Evolutionary conservation across 2,797 vertebrate genomes (phyloP), one percentile per base, ranked within the genome.

Genomic region (Podarcis lilfordi): DNA sequence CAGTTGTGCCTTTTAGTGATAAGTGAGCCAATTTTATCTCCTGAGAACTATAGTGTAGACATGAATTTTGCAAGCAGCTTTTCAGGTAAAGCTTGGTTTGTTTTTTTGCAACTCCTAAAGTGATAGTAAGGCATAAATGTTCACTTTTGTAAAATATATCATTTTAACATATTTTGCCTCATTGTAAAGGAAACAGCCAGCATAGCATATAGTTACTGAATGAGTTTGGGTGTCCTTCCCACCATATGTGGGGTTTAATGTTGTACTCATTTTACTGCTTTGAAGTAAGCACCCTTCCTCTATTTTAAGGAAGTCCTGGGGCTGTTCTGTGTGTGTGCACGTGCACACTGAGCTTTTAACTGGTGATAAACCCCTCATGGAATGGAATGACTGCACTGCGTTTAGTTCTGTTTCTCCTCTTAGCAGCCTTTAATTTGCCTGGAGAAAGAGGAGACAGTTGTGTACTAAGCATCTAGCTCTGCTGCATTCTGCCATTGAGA

Each of bases 401-500:
- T 50, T 45, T 64, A 23, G 61, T 64, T 23, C 10, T 35, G 37
- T 50, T 40, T 72, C 11, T 43, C 61, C 71, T 10, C 27, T 75
- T 87, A 8, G 21, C 79, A 2, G 2, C 59, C 0, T 77, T 82
- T n/a, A 72, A 64, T 79, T 55, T 77, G 59, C 86, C 78, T 89
- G 75, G 15, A 88, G 89, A 84, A 0, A 0, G 69, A 83, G 77
- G 75, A 0, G 0, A 69, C 82, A 71, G 79, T 91, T 94, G 91
- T 93, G 84, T 40, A 74, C 89, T 32, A 89, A 5, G 85, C 72
- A 79, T 1, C 35, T 2, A 3, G 85, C 72, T 80, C 89, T 94
- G 93, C 93, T 92, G 93, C 45, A 91, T 92, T 93, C 92, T 93
- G 90, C 94, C 40, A 43, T 25, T 8, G 71, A 74, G 75, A 91